Conservation (phyloP, 1,140 invertebrate species). For the Rhopalosiphum padi region DNA sequence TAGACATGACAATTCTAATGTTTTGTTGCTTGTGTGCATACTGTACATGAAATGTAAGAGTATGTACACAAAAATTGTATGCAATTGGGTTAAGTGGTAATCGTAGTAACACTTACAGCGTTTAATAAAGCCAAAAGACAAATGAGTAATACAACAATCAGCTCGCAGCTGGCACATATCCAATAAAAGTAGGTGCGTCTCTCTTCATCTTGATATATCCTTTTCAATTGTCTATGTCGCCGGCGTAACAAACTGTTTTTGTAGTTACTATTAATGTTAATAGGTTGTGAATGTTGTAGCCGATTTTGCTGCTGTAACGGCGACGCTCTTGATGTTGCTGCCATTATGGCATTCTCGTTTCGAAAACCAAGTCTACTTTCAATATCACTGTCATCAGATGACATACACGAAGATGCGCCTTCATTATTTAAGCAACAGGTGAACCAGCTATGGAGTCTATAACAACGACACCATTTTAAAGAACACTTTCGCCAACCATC, state of each 20-base stretch:
- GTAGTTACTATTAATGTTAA: not conserved
- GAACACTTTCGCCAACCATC: not conserved
- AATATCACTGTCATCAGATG: constrained; percentile 34
- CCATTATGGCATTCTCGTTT: constrained; percentile 29
- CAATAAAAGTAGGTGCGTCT: constrained; percentile 7
- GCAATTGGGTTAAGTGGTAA: not conserved
- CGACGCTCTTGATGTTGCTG: not conserved
- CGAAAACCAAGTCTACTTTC: constrained; percentile 4
- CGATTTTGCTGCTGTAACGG: not conserved
- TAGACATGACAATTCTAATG: not conserved
- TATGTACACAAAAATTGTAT: not conserved
- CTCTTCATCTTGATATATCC: constrained; percentile 21
- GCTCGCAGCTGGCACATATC: not conserved
- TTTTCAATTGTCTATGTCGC: not conserved
- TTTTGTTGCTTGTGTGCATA: not conserved
- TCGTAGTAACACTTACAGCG: not conserved
- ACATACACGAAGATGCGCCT: not conserved
- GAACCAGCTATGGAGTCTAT: not conserved
- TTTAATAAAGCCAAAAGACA: constrained; percentile 34
- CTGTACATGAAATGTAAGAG: not conserved
- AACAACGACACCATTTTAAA: not conserved
- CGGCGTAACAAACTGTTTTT: not conserved
- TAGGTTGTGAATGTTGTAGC: not conserved
- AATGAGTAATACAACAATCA: not conserved
- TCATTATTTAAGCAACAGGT: not conserved